Evolutionary conservation across 2,113 vertebrate species (phyloP), one percentile per base, ranked within the genome.

Genomic region (Ceyx melanurus): DNA sequence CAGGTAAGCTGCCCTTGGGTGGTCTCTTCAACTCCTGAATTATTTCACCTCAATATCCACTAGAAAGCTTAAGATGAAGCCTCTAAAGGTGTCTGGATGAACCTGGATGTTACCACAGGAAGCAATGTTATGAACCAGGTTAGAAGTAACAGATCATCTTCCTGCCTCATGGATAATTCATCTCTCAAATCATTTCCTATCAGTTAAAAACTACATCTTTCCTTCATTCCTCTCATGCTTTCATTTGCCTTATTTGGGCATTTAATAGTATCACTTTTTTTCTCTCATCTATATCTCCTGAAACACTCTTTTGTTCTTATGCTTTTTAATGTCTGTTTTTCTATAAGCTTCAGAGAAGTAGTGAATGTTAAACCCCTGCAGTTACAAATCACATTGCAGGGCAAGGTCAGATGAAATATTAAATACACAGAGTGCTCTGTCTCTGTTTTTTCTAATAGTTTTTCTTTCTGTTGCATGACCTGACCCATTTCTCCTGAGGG

Each of bases 1-100:
- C 97, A 99, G 99, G 99, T 99, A 93, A 95, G 84, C 50, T n/a
- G 12, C 20, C 28, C 9, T 8, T 48, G 40, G 13, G 5, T 22
- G 77, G 10, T 88, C 62, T 78, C 58, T 65, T 65, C 45, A 78
- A 5, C 19, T 60, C 29, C 37, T 83, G 43, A 86, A 15, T 89
- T 89, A 42, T 82, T 85, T 89, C 7, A 21, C 15, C 4, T 45
- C 1, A 29, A 28, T 15, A n/a, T 37, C n/a, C n/a, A 56, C 8
- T 7, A 62, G 56, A 33, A 71, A 48, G 33, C 3, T 50, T 25
- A 22, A 75, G 48, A 15, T 58, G 29, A 64, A 74, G 19, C 73
- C 53, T 22, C 17, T 13, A 33, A 15, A 67, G 48, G 26, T 74
- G 60, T 17, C 21, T 87, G 40, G 23, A 19, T 67, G 50, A 73